Conservation (phyloP, 1,140 invertebrate genomes). For the Oryctes rhinoceros region DNA sequence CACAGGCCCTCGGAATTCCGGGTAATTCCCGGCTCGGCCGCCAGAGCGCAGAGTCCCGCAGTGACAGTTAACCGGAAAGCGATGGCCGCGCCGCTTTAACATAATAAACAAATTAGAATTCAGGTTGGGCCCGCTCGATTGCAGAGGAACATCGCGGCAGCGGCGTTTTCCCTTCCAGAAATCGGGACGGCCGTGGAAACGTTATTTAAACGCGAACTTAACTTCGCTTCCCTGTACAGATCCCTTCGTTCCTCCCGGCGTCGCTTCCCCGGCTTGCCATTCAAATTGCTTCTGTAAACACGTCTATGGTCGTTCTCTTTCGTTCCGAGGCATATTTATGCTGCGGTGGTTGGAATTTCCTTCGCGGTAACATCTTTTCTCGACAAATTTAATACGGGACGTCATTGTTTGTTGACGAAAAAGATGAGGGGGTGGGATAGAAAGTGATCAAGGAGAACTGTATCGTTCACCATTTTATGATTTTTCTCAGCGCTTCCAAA, state of each 20-base stretch:
- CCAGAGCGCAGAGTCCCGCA: background rate
- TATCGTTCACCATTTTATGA: background rate
- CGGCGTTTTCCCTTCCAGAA: background rate
- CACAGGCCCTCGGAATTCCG: background rate
- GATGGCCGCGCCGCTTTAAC: constrained; percentile 1
- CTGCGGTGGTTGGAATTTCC: background rate
- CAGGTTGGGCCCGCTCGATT: constrained; percentile 1
- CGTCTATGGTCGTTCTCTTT: constrained; percentile 5
- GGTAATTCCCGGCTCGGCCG: constrained; percentile 27
- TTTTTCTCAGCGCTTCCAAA: too few species aligned
- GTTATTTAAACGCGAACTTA: constrained; percentile 20
- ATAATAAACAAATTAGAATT: constrained; percentile 38
- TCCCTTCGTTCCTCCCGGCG: background rate
- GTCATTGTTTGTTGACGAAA: background rate
- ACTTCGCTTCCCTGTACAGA: background rate
- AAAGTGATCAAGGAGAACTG: background rate
- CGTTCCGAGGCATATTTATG: background rate
- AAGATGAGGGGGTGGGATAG: background rate
- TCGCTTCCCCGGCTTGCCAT: background rate
- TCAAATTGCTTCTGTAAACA: constrained; percentile 31
- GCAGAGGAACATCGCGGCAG: background rate
- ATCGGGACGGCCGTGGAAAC: constrained; percentile 8
- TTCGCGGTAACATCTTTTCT: constrained; percentile 24
- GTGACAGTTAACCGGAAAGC: constrained; percentile 16
- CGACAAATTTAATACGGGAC: constrained; percentile 1